phyloP scores from a whole-genome alignment of 2,113 vertebrate genomes.

The Rhynchomys soricoides region DNA sequence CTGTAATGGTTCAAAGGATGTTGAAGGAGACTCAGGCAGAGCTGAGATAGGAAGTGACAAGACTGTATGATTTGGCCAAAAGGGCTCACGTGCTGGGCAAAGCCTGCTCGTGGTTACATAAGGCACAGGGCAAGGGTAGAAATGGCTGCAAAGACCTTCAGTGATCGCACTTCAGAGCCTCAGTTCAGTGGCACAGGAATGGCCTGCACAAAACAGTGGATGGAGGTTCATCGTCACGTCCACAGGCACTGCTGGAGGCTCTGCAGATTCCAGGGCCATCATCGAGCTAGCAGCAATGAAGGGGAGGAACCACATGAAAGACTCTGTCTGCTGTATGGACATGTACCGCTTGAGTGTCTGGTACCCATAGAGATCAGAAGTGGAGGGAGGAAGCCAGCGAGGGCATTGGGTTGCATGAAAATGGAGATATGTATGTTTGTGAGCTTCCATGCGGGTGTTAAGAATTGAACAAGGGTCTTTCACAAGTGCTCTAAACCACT shows the following conservation, averaged over 20 bases:
- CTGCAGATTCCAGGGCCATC: not conserved
- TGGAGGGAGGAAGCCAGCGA: not conserved
- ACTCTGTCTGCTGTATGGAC: not conserved
- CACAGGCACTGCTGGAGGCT: not conserved
- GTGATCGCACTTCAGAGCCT: not conserved
- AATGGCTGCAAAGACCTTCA: not conserved
- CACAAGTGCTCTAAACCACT: not conserved
- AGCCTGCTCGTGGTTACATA: not conserved
- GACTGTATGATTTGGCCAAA: not conserved
- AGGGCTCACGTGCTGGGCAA: not conserved
- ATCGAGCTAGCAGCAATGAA: fast-evolving
- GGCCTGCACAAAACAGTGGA: not conserved
- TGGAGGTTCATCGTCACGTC: not conserved
- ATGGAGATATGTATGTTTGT: not conserved
- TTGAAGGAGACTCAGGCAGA: not conserved
- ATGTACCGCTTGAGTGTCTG: not conserved
- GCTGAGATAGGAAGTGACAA: not conserved
- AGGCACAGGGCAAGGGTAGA: not conserved
- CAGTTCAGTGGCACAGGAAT: not conserved
- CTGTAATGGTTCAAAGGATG: not conserved
- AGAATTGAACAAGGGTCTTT: not conserved
- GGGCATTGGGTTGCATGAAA: not conserved
- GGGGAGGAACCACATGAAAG: not conserved
- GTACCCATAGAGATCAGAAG: not conserved
- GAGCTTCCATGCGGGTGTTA: not conserved